Base-by-base conservation (phyloP, 30 jellyfish, hydroid and myxozoan genomes). In the Sanderia malayensis region DNA sequence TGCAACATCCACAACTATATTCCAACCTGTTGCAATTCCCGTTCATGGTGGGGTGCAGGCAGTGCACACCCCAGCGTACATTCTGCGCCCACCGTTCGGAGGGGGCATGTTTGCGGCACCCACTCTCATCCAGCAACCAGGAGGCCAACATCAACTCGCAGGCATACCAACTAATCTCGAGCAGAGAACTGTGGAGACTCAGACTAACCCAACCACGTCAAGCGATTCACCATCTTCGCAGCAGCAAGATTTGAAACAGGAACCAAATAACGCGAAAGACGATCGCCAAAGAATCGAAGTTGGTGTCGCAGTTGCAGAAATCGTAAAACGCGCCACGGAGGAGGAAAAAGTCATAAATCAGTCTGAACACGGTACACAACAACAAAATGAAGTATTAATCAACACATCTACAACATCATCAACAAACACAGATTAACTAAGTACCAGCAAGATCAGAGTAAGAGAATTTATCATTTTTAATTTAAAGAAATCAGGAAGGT, bases 21-120 rank as follows among this genome's bases (percentile, higher is more conserved):
- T 91, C 81, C 98, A 91, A 47, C 98, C 98, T 19, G 95, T 91
- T 70, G 98, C 98, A 1, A 91, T 91, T 7, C 98, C 98, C 22
- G 86, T 89, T n/a, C 93, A 81, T 31, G 93, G 84, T 3, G n/a
- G n/a, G n/a, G 88, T 82, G 3, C 98, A 89, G 58, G 97, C 96
- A 10, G 96, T 87, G 8, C 96, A 88, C 67, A 88, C 97, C 47
- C 97, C 97, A 31, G 94, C 98, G 0, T 91, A 73, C 82, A 94
- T 91, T 37, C 62, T 91, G 20, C 82, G 98, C 23, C 92, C 88
- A 52, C 95, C 98, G 18, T 91, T 83, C 71, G 94, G 89, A 60
- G 96, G 96, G 67, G 82, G 95, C 41, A 91, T 91, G 73, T 83
- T 72, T 46, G 81, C 88, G 10, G 95, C 96, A 27, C 55, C 93